Evolutionary conservation across 2,113 vertebrate genomes (phyloP).

Genomic region (Terrapene triunguis): DNA sequence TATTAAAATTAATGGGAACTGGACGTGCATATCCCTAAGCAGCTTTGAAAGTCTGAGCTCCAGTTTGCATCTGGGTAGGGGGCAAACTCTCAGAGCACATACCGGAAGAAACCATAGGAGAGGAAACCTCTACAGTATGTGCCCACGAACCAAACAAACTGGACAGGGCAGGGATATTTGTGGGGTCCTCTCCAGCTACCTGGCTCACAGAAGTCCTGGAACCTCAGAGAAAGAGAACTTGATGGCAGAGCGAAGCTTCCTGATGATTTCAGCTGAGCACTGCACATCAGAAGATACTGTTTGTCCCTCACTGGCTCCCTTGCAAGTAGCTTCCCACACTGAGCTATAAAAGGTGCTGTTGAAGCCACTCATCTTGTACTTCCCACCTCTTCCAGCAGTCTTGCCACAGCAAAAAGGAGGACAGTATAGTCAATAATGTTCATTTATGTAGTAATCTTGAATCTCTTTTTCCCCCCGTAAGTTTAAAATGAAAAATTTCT

Average conservation of each 20-base stretch:
- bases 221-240: background rate
- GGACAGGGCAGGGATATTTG: no score
- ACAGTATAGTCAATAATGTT: background rate
- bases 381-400: background rate
- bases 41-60: background rate
- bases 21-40: background rate
- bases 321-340: background rate
- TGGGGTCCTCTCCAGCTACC: background rate
- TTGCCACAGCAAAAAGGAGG: background rate
- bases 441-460: background rate
- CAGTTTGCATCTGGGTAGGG: background rate
- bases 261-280: background rate
- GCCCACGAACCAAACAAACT: background rate
- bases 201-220: no score
- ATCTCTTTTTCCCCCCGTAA: background rate
- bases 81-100: no score
- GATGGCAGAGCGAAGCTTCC: background rate
- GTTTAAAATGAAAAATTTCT: background rate
- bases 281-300: background rate
- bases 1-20: background rate
- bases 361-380: background rate
- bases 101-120: background rate
- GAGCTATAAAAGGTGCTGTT: background rate
- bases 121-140: background rate
- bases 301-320: background rate